These are phyloP conservation scores for Elgaria multicarinata DNA, from an alignment of 2,113 vertebrate genomes.

Conservation along the genomic window DNA sequence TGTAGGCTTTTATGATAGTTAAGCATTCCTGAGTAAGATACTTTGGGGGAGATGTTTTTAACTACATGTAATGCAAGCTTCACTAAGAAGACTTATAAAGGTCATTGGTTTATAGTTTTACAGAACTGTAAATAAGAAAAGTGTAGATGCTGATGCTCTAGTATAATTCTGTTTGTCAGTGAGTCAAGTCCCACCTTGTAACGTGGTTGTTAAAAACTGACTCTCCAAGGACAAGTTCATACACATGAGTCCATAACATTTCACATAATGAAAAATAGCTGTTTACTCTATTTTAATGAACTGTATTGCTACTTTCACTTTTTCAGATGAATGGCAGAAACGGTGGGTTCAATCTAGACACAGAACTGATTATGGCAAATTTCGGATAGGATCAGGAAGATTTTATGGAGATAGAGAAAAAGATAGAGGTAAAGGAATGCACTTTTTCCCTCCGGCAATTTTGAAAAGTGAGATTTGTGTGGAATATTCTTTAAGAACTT, in stretches of 20 bases:
- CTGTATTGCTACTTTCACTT: background rate
- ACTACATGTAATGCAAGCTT: slow-evolving; percentile 13
- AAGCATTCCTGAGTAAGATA: slow-evolving; percentile 17
- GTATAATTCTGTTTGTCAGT: background rate
- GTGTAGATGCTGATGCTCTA: background rate
- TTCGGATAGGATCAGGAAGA: slow-evolving; percentile 80
- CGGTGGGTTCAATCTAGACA: slow-evolving; percentile 82
- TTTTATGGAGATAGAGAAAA: slow-evolving; percentile 84
- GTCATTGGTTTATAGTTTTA: background rate
- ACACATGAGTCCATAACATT: background rate
- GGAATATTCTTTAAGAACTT: background rate
- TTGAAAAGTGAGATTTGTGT: background rate
- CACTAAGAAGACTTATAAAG: slow-evolving; percentile 10
- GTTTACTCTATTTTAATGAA: slow-evolving; percentile 5
- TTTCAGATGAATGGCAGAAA: slow-evolving; percentile 73
- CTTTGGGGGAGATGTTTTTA: background rate
- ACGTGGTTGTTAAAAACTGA: background rate
- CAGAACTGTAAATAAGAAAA: background rate
- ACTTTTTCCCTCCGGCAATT: background rate
- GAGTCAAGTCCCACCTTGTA: background rate
- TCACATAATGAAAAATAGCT: background rate
- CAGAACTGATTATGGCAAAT: slow-evolving; percentile 81
- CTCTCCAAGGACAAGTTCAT: background rate
- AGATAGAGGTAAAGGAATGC: slow-evolving; percentile 79
- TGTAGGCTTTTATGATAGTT: slow-evolving; percentile 20